Conservation (phyloP, 92 coral and sea anemone genomes). For the Actinernus sp. region DNA sequence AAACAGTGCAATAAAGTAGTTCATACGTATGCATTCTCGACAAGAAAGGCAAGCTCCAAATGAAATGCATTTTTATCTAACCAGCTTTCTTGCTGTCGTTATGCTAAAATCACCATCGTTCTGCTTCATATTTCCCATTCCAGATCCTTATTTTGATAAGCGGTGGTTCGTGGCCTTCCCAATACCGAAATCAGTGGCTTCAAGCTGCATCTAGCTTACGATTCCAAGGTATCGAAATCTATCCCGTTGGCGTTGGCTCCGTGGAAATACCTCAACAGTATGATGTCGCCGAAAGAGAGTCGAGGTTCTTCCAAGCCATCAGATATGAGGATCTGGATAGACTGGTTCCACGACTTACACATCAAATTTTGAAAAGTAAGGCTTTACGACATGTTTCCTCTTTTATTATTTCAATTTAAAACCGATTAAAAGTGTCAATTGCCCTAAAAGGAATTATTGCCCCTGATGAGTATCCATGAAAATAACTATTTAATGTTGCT, state of each 20-base stretch:
- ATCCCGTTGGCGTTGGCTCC: constrained; percentile 69
- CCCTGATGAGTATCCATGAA: too few relatives aligned
- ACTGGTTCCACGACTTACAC: constrained; percentile 33
- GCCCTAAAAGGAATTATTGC: too few relatives aligned
- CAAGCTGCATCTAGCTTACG: constrained; percentile 34
- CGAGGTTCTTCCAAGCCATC: constrained; percentile 51
- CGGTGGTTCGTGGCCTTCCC: constrained; percentile 74
- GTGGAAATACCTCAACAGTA: constrained; percentile 37
- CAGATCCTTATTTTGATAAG: constrained; percentile 68
- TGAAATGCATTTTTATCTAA: not conserved
- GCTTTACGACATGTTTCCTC: not conserved
- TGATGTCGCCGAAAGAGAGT: constrained; percentile 36
- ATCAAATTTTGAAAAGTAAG: constrained; percentile 36
- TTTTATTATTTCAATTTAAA: not conserved
- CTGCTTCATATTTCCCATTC: not conserved
- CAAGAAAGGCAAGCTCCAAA: not conserved
- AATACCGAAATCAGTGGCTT: constrained; percentile 41
- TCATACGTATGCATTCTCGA: too few relatives aligned
- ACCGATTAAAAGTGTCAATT: too few relatives aligned
- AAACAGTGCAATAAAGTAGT: too few relatives aligned
- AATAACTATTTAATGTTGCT: too few relatives aligned
- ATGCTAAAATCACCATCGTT: too few relatives aligned
- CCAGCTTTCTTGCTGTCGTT: too few relatives aligned
- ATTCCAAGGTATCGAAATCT: constrained; percentile 39
- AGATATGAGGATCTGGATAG: constrained; percentile 46